Evolutionary conservation across 1,140 invertebrate species (phyloP), one percentile per base, ranked within the genome.

Genomic region (Vanessa atalanta): DNA sequence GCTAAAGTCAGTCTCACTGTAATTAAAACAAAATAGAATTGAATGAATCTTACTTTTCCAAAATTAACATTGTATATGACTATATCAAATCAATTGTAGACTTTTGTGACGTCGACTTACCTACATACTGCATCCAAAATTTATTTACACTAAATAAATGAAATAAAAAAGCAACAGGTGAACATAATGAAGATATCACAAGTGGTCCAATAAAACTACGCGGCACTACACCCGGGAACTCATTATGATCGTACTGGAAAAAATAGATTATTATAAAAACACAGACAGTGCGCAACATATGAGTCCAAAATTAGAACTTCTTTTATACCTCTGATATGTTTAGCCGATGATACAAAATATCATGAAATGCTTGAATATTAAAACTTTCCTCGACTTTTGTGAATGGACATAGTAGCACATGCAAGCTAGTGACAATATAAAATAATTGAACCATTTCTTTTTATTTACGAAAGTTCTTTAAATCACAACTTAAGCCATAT

Each of bases 371-470:
- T 94, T 99, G 98, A 23, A 99, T 94, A 93, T 99, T 99, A 87
- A 99, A 99, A 93, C 98, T 99, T 94, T 99, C 99, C 93, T 99
- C 99, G 12, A 99, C 99, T 96, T 99, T 99, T 1, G 98, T 99
- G 88, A 97, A 99, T 60, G 99, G 99, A 88, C 98, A 98, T 78
- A 97, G 95, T 65, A 98, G 84, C 55, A 99, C 91, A 90, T 99
- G 97, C 73, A 97, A 93, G 72, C 94, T 94, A 48, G 96, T 95
- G 78, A 97, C 93, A 57, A 96, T 85, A 78, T 89, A 92, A 69
- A 92, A 76, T 86, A 93, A 81, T 75, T 89, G 90, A 77, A 89
- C 86, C 89, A 93, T 93, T 87, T 88, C 80, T 86, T 76, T 73
- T 81, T 65, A 76, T 76, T 67, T 72, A 76, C 66, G 53, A 73